Conservation (phyloP, 53 echinoderm and acorn worm genomes). For the Hippasteria phrygiana region DNA sequence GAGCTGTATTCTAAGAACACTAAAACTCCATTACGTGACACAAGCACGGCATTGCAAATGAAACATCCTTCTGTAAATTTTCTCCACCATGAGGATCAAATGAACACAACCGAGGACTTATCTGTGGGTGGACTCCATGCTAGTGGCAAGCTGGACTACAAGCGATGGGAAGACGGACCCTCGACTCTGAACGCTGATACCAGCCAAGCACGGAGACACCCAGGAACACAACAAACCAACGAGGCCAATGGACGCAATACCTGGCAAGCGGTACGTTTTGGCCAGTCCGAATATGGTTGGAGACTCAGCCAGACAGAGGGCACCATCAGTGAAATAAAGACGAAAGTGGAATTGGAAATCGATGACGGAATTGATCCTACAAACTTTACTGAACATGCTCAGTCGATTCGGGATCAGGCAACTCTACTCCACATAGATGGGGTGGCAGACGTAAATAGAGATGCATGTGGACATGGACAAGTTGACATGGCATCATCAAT, state of each 20-base stretch:
- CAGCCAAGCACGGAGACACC: too few species aligned
- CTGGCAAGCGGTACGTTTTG: too few species aligned
- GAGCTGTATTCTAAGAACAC: not conserved
- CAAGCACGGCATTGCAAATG: not conserved
- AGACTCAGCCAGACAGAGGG: not conserved
- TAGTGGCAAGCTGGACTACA: too few species aligned
- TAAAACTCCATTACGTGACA: not conserved
- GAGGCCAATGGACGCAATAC: too few species aligned
- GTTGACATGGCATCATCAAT: slow-evolving; percentile 30
- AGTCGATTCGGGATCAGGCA: not conserved
- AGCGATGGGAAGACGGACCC: too few species aligned
- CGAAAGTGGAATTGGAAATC: not conserved
- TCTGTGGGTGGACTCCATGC: not conserved
- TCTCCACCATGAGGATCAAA: not conserved
- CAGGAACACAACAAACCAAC: too few species aligned
- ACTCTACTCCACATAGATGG: slow-evolving; percentile 12
- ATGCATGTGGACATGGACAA: slow-evolving; percentile 29
- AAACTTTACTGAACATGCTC: not conserved
- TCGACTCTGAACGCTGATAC: too few species aligned
- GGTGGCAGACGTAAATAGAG: not conserved
- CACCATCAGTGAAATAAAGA: too few species aligned
- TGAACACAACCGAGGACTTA: not conserved
- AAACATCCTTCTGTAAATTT: not conserved
- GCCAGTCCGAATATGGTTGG: too few species aligned
- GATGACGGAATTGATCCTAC: slow-evolving; percentile 11